Evolutionary conservation across 2,888 invertebrate species (phyloP), one percentile per base, ranked within the genome.

Genomic region (Archaeoteleia sp.): DNA sequence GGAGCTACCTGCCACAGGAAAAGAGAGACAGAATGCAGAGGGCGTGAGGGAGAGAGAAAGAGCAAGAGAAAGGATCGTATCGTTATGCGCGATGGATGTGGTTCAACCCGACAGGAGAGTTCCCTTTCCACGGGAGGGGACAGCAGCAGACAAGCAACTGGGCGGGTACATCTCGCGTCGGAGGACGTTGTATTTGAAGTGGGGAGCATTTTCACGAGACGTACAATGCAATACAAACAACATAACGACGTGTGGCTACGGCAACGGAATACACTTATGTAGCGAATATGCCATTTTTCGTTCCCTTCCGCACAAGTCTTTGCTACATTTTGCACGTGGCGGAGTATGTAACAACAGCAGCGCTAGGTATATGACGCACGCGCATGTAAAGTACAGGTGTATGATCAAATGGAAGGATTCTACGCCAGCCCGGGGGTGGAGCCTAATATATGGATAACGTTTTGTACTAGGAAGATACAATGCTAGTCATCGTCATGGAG

Each of bases 381-480:
- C 67, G 67, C 67, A 43, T 46, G 55, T 67, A 51, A 67, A 45
- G 40, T 62, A 51, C 67, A 67, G 62, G 67, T 62, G 53, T 27
- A 58, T 54, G 40, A 42, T 39, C 54, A 57, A 53, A 58, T 58
- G 62, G 54, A 67, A 67, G 67, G 67, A 67, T 67, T 62, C 39
- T 46, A 54, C 27, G 62, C 62, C 62, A 42, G 67, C 62, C 54
- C 48, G 54, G 62, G 62, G 67, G 67, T 58, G 67, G 67, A 67
- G 67, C 67, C 39, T 67, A 46, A 40, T 40, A 46, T 27, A 57
- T 57, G 55, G 51, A 51, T 43, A 62, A 13, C 53, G 48, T 54
- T 62, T 62, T 58, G 42, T 48, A 37, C 43, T 46, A 53, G 62
- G 53, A 67, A 37, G 58, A 43, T 49, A 43, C 58, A 53, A 58